Evolutionary conservation across 1,140 invertebrate species (phyloP), one percentile per base, ranked within the genome.

Genomic region (Drosophila kanapiae): DNA sequence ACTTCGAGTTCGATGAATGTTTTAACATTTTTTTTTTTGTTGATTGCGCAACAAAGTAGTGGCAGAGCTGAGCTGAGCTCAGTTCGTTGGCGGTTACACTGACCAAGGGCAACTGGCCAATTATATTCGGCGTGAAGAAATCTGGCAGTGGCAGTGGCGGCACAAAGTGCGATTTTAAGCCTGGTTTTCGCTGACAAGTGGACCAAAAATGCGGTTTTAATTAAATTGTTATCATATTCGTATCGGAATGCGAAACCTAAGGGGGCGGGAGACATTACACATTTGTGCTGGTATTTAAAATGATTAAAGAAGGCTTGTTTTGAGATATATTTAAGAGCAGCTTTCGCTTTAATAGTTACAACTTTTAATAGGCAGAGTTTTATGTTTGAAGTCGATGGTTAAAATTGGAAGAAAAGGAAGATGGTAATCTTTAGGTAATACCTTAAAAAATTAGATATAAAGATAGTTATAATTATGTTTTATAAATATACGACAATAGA

Each of bases 101-200:
- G 72, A 70, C 74, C 80, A 88, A 84, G 84, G 84, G 81, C 84
- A 84, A 75, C 84, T 42, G 69, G 74, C 60, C 77, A 88, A 88
- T 88, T 88, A 87, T 63, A 47, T 43, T 35, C 29, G 63, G 18
- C 57, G 54, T 74, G 40, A 76, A 75, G 54, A 78, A 69, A 68
- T 78, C 64, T 64, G 75, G 29, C 59, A 57, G 40, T 43, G 43
- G 35, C 68, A 51, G 48, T 35, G 53, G 53, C 53, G 4, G 7
- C 4, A 37, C 23, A 23, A 3, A 49, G 54, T 72, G 38, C 49
- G 42, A 67, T 67, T 80, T 38, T 54, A 16, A 61, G 18, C 13
- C 63, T 8, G 33, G 37, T 68, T 70, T 68, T 37, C 48, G 48
- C 67, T 40, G 31, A 47, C 67, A 45, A 35, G 10, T 65, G 13